Base-by-base conservation (phyloP, 2,797 vertebrate species). In the Myotis vivesi region DNA sequence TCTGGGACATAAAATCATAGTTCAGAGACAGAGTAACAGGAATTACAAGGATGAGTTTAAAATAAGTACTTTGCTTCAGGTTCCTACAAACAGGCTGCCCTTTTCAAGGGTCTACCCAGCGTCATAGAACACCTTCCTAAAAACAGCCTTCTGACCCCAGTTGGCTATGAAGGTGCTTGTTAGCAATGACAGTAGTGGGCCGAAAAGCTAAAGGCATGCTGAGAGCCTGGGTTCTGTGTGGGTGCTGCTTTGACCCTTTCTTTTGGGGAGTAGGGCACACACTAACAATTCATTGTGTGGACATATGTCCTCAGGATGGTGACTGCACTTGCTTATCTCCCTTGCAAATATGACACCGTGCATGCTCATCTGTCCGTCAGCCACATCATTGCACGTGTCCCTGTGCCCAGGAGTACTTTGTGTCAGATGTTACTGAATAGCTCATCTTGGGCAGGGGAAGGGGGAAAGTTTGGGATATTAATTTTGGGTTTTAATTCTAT, bases 401-500 rank as follows among this genome's bases (percentile, higher is more conserved):
- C 13, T 85, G 81, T 95, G 95, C 96, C 95, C 86, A 93, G 91
- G 64, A 96, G 77, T 68, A 68, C 95, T 96, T 96, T 80, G 76
- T 87, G 84, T 97, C 95, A 69, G 89, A 87, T 84, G 71, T 95
- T 73, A 55, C 0, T 22, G 59, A 77, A 57, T 20, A 41, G 53
- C 93, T 91, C 59, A 19, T 62, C 68, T 77, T 1, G 6, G 38
- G 33, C 89, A 87, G 51, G 77, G 80, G 76, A 69, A 41, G 28
- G 57, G 20, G 73, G 77, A 44, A 17, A 12, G 71, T 76, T 73
- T 72, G 96, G 93, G 82, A 20, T 88, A 28, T 59, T 93, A 69
- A 89, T 96, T 97, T 96, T 5, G 83, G 66, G n/a, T 87, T 97
- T 96, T 92, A 97, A 97, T 97, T 97, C 91, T 93, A 86, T 95